phyloP scores from a whole-genome alignment of 2,797 vertebrate species.

The Leptatherina wallacei region DNA sequence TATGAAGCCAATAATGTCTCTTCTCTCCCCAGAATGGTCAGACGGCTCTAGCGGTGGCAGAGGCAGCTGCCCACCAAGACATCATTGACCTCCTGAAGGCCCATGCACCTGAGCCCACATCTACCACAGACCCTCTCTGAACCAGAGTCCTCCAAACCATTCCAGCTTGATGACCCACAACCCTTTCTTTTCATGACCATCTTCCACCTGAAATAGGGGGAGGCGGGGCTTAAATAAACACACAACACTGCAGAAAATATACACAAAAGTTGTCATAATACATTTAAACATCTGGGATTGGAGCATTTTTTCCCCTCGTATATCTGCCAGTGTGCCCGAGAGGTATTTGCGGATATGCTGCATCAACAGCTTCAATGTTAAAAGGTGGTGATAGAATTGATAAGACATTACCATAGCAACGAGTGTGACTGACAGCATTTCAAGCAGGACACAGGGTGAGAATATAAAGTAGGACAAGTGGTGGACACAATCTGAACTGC shows the following conservation, averaged over 20 bases:
- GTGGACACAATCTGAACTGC: conserved; percentile 43
- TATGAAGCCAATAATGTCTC: not conserved
- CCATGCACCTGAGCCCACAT: conserved; percentile 42
- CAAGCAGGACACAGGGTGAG: conserved; percentile 23
- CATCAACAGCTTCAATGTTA: conserved; percentile 58
- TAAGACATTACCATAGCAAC: conserved; percentile 22
- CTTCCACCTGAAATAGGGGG: conserved; percentile 11
- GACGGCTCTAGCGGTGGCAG: conserved; percentile 76
- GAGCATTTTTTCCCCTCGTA: conserved; percentile 42
- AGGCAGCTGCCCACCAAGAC: conserved; percentile 77
- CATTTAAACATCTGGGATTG: conserved; percentile 25
- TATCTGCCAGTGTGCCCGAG: conserved; percentile 58
- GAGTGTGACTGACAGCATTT: conserved; percentile 30
- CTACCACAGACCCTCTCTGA: conserved; percentile 66
- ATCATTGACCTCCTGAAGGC: conserved; percentile 80
- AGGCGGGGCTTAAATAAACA: conserved; percentile 44
- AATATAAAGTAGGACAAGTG: conserved; percentile 37
- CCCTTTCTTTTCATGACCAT: conserved; percentile 6
- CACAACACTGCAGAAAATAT: conserved; percentile 4
- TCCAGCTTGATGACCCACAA: conserved; percentile 6
- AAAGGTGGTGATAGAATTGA: conserved; percentile 29
- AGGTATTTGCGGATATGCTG: conserved; percentile 60
- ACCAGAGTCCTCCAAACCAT: conserved; percentile 30
- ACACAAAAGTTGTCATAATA: conserved; percentile 2
- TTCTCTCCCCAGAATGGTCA: conserved; percentile 74